Percentiles rank a stretch among this genome's conserved stretches.
phyloP scores from a whole-genome alignment of 2,888 invertebrate species.

The Leptinotarsa rubiginosa region DNA sequence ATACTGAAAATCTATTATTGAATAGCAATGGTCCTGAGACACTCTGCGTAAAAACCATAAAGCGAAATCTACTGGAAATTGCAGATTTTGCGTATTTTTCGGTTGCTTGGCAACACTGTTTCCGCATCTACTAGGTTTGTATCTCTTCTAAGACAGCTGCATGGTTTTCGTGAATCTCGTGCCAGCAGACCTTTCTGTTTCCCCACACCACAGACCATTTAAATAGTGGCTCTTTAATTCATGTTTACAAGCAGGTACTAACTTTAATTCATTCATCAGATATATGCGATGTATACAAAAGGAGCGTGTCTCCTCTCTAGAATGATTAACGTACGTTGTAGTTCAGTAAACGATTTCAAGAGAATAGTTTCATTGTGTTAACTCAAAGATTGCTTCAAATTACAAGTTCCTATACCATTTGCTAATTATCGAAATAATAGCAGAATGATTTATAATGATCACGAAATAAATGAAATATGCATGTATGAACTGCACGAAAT shows the following conservation, averaged over 20 bases:
- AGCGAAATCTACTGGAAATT: too few relatives aligned
- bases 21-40: too few relatives aligned
- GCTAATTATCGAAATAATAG: too few relatives aligned
- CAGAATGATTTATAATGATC: too few relatives aligned
- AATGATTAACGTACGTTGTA: not conserved
- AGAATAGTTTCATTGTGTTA: too few relatives aligned
- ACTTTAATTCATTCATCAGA: constrained; percentile 25
- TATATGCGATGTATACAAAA: constrained; percentile 10
- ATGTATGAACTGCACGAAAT: too few relatives aligned
- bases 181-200: constrained; percentile 28
- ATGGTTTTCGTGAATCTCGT: constrained; percentile 28
- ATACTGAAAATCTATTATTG: too few relatives aligned
- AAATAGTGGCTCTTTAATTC: constrained; percentile 31
- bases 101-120: constrained; percentile 30
- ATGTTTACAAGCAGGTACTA: constrained; percentile 30
- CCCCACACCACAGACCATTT: constrained; percentile 26
- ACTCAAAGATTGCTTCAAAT: too few relatives aligned
- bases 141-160: constrained; percentile 34
- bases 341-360: not conserved
- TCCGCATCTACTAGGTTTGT: constrained; percentile 18
- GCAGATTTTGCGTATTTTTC: too few relatives aligned
- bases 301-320: not conserved
- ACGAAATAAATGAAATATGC: too few relatives aligned
- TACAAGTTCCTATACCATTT: too few relatives aligned
- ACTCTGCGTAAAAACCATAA: too few relatives aligned